phyloP scores from a whole-genome alignment of 2,113 vertebrate species.

The Lethenteron camtschaticum region DNA sequence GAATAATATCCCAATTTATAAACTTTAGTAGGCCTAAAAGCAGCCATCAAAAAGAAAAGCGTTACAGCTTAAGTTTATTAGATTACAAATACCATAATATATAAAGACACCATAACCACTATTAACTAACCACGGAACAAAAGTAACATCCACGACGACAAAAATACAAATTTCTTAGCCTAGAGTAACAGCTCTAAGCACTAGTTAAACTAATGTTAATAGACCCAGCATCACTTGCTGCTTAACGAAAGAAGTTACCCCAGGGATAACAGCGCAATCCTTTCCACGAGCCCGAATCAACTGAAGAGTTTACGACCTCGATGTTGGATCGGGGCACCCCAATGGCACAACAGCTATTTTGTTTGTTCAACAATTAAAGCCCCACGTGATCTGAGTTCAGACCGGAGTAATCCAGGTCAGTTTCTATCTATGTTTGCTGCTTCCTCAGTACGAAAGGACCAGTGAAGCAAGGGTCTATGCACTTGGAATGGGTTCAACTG shows the following conservation, averaged over 20 bases:
- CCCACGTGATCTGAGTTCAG: constrained; percentile 22
- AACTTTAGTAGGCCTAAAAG: constrained; percentile 15
- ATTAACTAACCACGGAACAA: background rate
- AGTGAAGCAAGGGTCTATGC: constrained; percentile 8
- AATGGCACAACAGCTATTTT: constrained; percentile 18
- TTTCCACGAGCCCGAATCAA: constrained; percentile 17
- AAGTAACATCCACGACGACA: background rate
- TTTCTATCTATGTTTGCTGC: constrained; percentile 16
- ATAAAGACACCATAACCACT: background rate
- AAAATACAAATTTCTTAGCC: background rate
- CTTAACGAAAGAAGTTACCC: constrained; percentile 17
- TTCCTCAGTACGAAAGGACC: constrained; percentile 19
- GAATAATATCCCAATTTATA: constrained; percentile 12
- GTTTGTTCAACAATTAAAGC: constrained; percentile 23
- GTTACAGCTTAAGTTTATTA: constrained; percentile 13
- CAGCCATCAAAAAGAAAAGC: constrained; percentile 16
- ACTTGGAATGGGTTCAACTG: no score
- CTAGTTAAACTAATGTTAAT: constrained; percentile 12
- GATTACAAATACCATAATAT: constrained; percentile 8
- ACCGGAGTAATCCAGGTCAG: constrained; percentile 21
- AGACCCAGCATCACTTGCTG: constrained; percentile 13
- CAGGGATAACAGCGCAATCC: constrained; percentile 22
- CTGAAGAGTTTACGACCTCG: constrained; percentile 20
- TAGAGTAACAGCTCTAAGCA: constrained; percentile 10
- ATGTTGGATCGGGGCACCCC: constrained; percentile 22